Conservation (phyloP, 2,888 invertebrate species). For the Pegoplata infirma region DNA sequence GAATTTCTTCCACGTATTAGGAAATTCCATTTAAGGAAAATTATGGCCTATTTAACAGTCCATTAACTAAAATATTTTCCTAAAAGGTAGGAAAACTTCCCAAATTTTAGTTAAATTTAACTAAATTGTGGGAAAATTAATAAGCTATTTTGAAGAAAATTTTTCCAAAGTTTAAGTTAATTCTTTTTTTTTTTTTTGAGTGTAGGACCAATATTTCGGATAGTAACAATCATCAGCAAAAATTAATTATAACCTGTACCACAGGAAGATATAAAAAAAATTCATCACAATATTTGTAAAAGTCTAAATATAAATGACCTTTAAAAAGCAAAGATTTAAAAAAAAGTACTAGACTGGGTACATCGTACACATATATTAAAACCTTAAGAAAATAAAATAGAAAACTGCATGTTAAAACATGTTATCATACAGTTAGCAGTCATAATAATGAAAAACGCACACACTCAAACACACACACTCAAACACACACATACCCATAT, state of each 20-base stretch:
- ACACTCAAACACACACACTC: not conserved
- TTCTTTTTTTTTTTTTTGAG: too few species aligned
- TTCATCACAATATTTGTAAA: constrained; percentile 23
- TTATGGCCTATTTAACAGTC: too few species aligned
- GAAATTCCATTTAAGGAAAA: too few species aligned
- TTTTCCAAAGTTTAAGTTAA: too few species aligned
- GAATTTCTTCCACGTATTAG: too few species aligned
- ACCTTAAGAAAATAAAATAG: constrained; percentile 33
- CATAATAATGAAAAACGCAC: constrained; percentile 37
- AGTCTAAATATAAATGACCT: constrained; percentile 48
- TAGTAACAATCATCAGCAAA: constrained; percentile 43
- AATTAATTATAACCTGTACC: constrained; percentile 41
- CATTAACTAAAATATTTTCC: too few species aligned
- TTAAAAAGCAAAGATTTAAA: constrained; percentile 38
- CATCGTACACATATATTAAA: not conserved
- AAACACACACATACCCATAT: constrained; percentile 4
- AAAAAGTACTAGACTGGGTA: constrained; percentile 13
- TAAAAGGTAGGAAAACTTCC: too few species aligned
- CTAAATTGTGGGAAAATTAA: too few species aligned
- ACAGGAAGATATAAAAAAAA: too few species aligned
- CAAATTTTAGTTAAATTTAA: too few species aligned
- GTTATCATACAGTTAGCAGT: constrained; percentile 44
- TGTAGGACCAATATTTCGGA: too few species aligned
- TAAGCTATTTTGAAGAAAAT: too few species aligned
- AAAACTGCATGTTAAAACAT: constrained; percentile 19